These are phyloP conservation scores for Urocolius indicus DNA, from an alignment of 2,113 vertebrate species.

Conservation along the genomic window DNA sequence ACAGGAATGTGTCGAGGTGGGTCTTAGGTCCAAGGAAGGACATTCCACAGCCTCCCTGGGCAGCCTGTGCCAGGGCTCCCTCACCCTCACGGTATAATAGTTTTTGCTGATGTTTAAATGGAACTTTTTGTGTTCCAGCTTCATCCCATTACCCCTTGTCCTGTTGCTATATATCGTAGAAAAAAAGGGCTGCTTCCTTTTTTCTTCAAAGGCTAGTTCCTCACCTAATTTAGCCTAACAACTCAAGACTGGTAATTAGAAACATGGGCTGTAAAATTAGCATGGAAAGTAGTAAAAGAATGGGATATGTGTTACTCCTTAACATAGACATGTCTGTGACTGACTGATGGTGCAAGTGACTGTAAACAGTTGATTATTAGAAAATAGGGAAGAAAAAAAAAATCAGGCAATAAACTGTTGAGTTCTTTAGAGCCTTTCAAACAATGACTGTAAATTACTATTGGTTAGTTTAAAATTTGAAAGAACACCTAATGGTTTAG, in stretches of 20 bases:
- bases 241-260: neutral
- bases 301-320: neutral
- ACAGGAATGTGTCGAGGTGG: no score
- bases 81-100: no score
- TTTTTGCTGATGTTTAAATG: no score
- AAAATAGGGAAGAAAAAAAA: neutral
- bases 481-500: neutral
- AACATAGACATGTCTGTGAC: neutral
- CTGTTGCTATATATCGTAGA: no score
- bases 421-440: neutral
- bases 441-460: neutral
- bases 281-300: neutral
- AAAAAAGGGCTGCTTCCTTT: no score
- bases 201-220: neutral
- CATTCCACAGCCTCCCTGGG: no score
- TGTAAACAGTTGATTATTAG: neutral
- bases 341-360: neutral
- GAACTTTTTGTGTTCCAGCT: no score
- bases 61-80: no score
- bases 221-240: neutral
- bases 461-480: neutral
- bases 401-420: rapidly evolving
- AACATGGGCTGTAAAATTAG: neutral
- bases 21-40: no score
- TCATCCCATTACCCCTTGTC: no score